A percentile compares a stretch with the other conserved stretches of the same genome.
Evolutionary conservation across 2,113 vertebrate genomes (phyloP).

Genomic region (Brachyhypopomus gauderio): DNA sequence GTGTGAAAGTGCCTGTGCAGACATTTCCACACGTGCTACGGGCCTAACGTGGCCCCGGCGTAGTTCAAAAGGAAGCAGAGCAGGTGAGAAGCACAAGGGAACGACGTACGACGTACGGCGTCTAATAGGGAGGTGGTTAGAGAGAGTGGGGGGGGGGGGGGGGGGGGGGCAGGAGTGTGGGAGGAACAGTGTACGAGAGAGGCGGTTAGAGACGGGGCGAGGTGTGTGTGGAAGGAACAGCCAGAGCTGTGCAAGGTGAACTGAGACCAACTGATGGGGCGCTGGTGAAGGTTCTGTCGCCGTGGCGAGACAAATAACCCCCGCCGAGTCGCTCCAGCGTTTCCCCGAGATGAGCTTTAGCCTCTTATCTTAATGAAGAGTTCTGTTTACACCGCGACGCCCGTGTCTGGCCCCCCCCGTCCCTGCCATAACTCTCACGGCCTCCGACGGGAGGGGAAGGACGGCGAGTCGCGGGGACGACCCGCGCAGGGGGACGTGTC

Average conservation of each 20-base stretch:
- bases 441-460: slow-evolving; percentile 45
- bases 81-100: slow-evolving; percentile 8
- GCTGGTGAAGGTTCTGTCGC: slow-evolving; percentile 46
- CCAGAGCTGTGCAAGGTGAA: slow-evolving; percentile 7
- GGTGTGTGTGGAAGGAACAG: not conserved
- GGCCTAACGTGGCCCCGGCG: not conserved
- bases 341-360: slow-evolving; percentile 52
- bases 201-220: slow-evolving; percentile 11
- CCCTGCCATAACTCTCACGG: slow-evolving; percentile 42
- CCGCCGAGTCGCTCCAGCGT: slow-evolving; percentile 42
- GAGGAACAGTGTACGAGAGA: not conserved
- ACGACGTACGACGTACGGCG: not conserved
- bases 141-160: not conserved
- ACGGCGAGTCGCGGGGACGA: slow-evolving; percentile 47
- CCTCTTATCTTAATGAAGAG: slow-evolving; percentile 60
- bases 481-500: slow-evolving; percentile 36
- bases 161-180: no score
- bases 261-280: not conserved
- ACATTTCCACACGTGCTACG: not conserved
- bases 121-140: slow-evolving; percentile 28
- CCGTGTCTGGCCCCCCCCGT: slow-evolving; percentile 47
- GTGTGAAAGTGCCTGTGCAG: slow-evolving; percentile 30
- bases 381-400: slow-evolving; percentile 56
- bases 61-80: slow-evolving; percentile 12
- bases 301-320: slow-evolving; percentile 49